phyloP scores from a whole-genome alignment of 2,888 invertebrate species.

The Tenthredo scrophulariae region DNA sequence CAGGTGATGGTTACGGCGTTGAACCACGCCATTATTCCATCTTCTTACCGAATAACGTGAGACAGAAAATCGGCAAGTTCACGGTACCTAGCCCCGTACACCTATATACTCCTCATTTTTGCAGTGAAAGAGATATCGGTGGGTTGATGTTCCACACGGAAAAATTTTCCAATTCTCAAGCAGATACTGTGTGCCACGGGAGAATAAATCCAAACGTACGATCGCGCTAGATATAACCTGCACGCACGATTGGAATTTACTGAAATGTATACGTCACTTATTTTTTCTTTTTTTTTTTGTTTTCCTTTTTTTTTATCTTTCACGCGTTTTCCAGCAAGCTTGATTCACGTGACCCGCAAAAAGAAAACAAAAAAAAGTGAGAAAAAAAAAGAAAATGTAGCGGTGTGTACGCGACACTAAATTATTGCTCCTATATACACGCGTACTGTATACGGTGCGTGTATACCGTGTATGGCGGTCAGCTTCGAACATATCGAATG shows the following conservation, averaged over 20 bases:
- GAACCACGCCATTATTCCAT: constrained; percentile 39
- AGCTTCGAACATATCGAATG: constrained; percentile 30
- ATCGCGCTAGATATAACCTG: constrained; percentile 5
- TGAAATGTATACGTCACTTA: constrained; percentile 35
- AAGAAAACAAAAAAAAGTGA: no score
- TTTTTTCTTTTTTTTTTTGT: background rate
- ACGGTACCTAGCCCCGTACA: background rate
- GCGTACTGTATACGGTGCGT: constrained; percentile 20
- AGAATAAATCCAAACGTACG: constrained; percentile 27
- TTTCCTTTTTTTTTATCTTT: constrained; percentile 27
- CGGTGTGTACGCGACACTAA: constrained; percentile 6
- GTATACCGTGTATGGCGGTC: constrained; percentile 17
- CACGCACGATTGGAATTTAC: constrained; percentile 44
- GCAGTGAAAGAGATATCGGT: constrained; percentile 7
- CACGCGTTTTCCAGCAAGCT: constrained; percentile 19
- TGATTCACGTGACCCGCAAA: constrained; percentile 45
- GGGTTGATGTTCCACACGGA: background rate
- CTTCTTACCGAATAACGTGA: constrained; percentile 26
- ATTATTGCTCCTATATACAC: constrained; percentile 33
- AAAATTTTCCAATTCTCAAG: constrained; percentile 35
- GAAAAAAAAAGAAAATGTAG: background rate
- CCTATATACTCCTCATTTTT: background rate
- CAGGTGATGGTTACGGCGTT: constrained; percentile 41
- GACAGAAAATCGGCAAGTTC: constrained; percentile 24
- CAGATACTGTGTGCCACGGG: constrained; percentile 25